These are phyloP conservation scores for Pogonognathellus flavescens DNA, from an alignment of 1,140 invertebrate species.

Conservation along the genomic window DNA sequence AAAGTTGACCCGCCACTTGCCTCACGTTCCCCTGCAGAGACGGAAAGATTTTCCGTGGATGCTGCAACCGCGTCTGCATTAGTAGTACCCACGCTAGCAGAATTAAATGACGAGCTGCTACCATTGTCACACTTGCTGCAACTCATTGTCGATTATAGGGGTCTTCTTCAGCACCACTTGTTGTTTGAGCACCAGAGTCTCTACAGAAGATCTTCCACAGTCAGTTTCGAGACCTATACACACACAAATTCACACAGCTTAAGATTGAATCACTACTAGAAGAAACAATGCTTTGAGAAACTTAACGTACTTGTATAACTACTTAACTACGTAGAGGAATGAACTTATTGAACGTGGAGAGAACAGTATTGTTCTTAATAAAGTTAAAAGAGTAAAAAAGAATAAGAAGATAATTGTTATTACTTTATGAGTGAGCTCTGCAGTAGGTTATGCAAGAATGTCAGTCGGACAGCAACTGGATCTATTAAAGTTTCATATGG, in stretches of 20 bases:
- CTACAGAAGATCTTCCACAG: not conserved
- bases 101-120: not conserved
- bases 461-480: slow-evolving; percentile 48
- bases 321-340: no score
- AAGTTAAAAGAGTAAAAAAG: not conserved
- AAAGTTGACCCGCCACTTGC: not conserved
- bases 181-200: not conserved
- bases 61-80: slow-evolving; percentile 26
- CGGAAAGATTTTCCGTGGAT: slow-evolving; percentile 21
- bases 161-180: not conserved
- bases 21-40: slow-evolving; percentile 14
- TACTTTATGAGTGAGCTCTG: not conserved
- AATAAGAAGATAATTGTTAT: not conserved
- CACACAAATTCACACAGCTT: no score
- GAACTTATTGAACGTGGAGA: not conserved
- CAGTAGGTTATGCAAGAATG: slow-evolving; percentile 20
- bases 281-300: no score
- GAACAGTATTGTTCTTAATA: not conserved
- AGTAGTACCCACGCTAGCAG: not conserved
- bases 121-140: slow-evolving; percentile 35
- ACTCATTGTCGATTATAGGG: slow-evolving; percentile 14
- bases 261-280: no score
- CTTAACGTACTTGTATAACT: no score
- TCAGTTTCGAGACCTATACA: no score
- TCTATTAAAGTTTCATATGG: slow-evolving; percentile 44